Base-by-base conservation (phyloP, 2,113 vertebrate genomes). In the Sinosuthora webbiana region DNA sequence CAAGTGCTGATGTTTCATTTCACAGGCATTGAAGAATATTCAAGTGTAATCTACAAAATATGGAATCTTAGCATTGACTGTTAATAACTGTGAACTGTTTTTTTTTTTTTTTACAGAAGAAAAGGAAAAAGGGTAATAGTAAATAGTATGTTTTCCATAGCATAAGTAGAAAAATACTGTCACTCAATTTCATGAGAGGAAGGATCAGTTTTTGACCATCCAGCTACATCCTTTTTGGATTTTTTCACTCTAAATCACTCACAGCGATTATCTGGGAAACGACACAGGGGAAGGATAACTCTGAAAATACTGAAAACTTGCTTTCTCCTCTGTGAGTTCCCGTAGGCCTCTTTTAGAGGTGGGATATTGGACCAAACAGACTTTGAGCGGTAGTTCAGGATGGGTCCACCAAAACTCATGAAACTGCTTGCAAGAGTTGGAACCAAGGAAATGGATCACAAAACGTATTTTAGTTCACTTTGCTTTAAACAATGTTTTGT, bases 1-100 rank as follows among this genome's bases (percentile, higher is more conserved):
- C 69, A 85, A 89, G 87, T 91, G 63, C 91, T 94, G 89, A 83
- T 91, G 65, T 82, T 96, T 89, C 47, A 44, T 96, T 92, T 94
- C 74, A 41, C 64, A 77, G 50, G 50, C 57, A 79, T 13, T 49
- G 22, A 14, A 75, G 68, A 89, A 85, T 81, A 68, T 39, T 71
- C 73, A 64, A 39, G 21, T 50, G 5, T 73, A 67, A 74, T 82
- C 19, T 90, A 23, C 84, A 82, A 88, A 94, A 87, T 76, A 35
- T 3, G 8, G 30, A 81, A 59, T 74, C 83, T 83, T 81, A 85
- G 24, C 35, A 65, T 42, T 82, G 44, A 64, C 44, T 79, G 4
- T 77, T 83, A 84, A 80, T 44, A 91, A 59, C 45, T 80, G 17
- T 57, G 23, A 62, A 39, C 30, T 39, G 16, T 76, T 76, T 52